Percentiles rank a stretch among this genome's conserved stretches.
These are phyloP conservation scores for Emys orbicularis DNA, from an alignment of 2,797 vertebrate genomes.

Conservation along the genomic window DNA sequence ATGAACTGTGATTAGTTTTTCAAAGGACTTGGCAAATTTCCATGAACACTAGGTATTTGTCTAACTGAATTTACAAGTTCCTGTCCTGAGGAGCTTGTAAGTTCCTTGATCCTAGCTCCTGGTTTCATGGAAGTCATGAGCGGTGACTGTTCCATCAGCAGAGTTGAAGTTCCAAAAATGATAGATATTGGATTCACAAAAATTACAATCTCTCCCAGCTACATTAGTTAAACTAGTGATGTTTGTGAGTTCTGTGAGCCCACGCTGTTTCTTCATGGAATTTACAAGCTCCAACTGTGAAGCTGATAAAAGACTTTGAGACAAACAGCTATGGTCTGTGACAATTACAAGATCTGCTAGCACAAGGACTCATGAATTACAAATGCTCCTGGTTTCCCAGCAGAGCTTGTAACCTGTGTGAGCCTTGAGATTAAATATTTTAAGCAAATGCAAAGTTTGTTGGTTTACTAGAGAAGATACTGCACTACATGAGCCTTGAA, in stretches of 20 bases:
- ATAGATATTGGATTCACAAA: conserved; percentile 59
- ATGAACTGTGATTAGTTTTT: conserved; percentile 29
- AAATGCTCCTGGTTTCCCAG: neutral
- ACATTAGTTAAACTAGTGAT: conserved; percentile 38
- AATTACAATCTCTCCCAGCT: conserved; percentile 62
- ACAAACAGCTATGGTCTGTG: neutral
- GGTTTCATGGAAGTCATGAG: neutral
- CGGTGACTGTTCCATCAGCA: conserved; percentile 37
- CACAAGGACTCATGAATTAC: neutral
- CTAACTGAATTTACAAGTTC: conserved; percentile 34
- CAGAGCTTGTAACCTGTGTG: conserved; percentile 5
- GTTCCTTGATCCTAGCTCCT: conserved; percentile 53
- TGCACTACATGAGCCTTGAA: neutral
- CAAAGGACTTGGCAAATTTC: conserved; percentile 40
- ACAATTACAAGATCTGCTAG: conserved; percentile 34
- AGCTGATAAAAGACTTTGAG: conserved; percentile 58
- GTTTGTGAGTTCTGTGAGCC: conserved; percentile 48
- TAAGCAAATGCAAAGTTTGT: neutral
- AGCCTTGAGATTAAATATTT: neutral
- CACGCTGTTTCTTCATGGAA: conserved; percentile 39
- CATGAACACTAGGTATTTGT: conserved; percentile 46
- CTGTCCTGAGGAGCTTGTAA: conserved; percentile 45
- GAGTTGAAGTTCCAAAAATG: conserved; percentile 65
- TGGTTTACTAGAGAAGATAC: conserved; percentile 9
- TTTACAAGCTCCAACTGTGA: conserved; percentile 42